These are phyloP conservation scores for Micromys minutus DNA, from an alignment of 2,113 vertebrate genomes.

Conservation along the genomic window DNA sequence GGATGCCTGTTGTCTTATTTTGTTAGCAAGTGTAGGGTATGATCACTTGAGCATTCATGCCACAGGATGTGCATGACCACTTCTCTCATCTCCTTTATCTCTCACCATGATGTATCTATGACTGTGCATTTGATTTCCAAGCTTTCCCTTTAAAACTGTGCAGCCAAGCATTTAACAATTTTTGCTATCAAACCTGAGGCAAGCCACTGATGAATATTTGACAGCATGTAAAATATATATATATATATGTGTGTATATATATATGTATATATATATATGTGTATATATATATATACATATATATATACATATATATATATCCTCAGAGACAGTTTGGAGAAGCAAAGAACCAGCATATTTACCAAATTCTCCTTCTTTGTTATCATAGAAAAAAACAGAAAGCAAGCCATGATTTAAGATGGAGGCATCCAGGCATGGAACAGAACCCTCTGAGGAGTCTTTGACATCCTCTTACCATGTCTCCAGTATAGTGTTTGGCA, in stretches of 20 bases:
- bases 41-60: neutral
- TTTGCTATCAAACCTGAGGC: neutral
- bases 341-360: neutral
- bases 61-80: fast-evolving
- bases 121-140: neutral
- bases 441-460: neutral
- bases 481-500: neutral
- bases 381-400: neutral
- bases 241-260: too few species aligned
- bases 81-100: neutral
- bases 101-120: neutral
- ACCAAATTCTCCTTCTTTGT: neutral
- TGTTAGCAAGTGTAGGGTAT: neutral
- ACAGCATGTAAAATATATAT: neutral
- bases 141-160: neutral
- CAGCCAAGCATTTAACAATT: neutral
- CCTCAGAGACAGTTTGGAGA: neutral
- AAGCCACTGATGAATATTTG: neutral
- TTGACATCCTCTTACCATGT: too few species aligned
- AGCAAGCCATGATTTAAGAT: neutral
- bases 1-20: neutral
- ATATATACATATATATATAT: too few species aligned
- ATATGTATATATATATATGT: too few species aligned
- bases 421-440: neutral
- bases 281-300: too few species aligned